Base-by-base conservation (phyloP, 1,140 invertebrate genomes). In the Bombus superbus region DNA sequence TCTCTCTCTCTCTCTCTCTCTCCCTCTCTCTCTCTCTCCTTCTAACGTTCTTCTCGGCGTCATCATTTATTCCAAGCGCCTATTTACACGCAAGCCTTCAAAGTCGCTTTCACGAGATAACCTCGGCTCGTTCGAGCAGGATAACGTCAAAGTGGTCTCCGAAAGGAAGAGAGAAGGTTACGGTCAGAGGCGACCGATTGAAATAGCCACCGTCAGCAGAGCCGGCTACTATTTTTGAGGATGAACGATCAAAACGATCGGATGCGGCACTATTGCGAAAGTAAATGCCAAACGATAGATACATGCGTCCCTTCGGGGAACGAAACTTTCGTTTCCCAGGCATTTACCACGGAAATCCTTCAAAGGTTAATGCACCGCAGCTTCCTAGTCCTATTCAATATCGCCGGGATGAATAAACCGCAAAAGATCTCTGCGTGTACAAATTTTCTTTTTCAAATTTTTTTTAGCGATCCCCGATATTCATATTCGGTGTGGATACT, bases 41-140 rank as follows among this genome's bases (percentile, higher is more conserved):
- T 13, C 47, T 22, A 18, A 6, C 47, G 47, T 53, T 53, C 59
- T 75, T 22, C 28, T 78, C 86, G 42, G 84, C 91, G 84, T 89
- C 92, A 92, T 94, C 92, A 91, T 93, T 93, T 93, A 94, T 94
- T 93, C 92, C 90, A 89, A 87, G 83, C 90, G 91, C 89, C 92
- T 94, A 94, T 93, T 94, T 94, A 92, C 92, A 88, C 93, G 88
- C 86, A 83, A 91, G 86, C 81, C 90, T 93, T 94, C 92, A 93
- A 93, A 94, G 92, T 90, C 86, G 86, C 89, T 89, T 92, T 88
- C 89, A 91, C 89, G 86, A 94, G 92, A 93, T 93, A 93, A 93
- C 91, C 89, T 84, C 83, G 83, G 89, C 87, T 86, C 87, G 83
- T 47, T 88, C 81, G 85, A 88, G 74, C 88, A 88, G 89, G 93